phyloP scores from a whole-genome alignment of 2,888 invertebrate species.

The Drosophila vallismaia region DNA sequence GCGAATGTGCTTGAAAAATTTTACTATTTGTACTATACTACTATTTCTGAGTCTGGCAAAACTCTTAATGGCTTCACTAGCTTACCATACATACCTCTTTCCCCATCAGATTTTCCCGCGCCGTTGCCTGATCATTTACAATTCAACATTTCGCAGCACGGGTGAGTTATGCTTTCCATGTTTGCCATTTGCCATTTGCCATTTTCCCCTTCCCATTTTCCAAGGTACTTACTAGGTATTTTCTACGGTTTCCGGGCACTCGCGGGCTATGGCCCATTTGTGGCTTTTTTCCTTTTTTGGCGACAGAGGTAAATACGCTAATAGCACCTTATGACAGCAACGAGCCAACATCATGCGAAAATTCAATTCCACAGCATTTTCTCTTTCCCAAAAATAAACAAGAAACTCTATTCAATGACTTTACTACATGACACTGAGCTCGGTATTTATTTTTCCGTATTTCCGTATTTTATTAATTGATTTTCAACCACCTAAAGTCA shows the following conservation, averaged over 20 bases:
- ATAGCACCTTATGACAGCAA: constrained; percentile 70
- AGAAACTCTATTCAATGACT: constrained; percentile 6
- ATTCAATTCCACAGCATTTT: constrained; percentile 37
- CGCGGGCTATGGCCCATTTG: constrained; percentile 26
- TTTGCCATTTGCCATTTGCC: constrained; percentile 30
- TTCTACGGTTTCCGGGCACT: constrained; percentile 27
- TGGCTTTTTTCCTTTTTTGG: constrained; percentile 26
- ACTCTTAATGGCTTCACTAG: constrained; percentile 46
- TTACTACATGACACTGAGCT: not conserved
- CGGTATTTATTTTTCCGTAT: not conserved
- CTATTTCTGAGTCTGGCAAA: constrained; percentile 25
- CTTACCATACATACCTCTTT: not conserved
- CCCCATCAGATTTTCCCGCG: constrained; percentile 11
- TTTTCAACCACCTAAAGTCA: not conserved
- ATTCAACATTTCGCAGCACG: constrained; percentile 67
- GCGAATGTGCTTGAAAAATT: constrained; percentile 22
- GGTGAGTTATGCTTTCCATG: constrained; percentile 72
- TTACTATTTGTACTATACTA: constrained; percentile 25
- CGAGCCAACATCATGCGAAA: constrained; percentile 42
- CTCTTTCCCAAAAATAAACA: not conserved
- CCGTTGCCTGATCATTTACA: constrained; percentile 67
- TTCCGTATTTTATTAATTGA: constrained; percentile 13
- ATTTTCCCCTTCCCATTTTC: constrained; percentile 9
- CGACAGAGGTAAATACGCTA: constrained; percentile 57
- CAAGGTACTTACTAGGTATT: constrained; percentile 15